phyloP scores from a whole-genome alignment of 2,888 invertebrate genomes.

The Noctua comes region DNA sequence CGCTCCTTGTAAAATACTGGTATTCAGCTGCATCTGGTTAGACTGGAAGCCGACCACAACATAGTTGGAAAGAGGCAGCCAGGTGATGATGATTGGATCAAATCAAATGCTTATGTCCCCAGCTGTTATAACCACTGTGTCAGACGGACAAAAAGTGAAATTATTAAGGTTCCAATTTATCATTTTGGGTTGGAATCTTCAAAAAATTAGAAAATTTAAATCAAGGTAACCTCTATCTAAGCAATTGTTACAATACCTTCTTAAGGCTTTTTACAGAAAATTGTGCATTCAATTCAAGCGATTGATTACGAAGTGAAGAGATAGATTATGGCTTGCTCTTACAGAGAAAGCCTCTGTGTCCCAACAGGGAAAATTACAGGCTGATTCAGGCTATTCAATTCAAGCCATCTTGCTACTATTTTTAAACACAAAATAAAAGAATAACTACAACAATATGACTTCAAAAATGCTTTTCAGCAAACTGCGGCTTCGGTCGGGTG shows the following conservation, averaged over 20 bases:
- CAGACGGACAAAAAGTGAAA: not conserved
- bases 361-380: not conserved
- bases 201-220: not conserved
- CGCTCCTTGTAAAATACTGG: not conserved
- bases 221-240: not conserved
- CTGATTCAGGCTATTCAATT: not conserved
- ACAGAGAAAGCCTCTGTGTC: not conserved
- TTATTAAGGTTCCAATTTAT: not conserved
- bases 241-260: not conserved
- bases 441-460: not conserved
- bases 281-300: not conserved
- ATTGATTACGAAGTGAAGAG: not conserved
- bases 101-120: not conserved
- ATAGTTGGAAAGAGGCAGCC: too few relatives aligned
- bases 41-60: not conserved
- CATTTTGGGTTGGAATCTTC: not conserved
- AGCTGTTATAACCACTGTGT: not conserved
- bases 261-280: not conserved
- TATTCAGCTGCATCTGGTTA: not conserved
- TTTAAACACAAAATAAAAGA: not conserved
- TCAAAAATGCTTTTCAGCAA: not conserved
- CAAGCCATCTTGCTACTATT: not conserved
- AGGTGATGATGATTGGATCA: not conserved
- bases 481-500: not conserved
- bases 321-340: not conserved